Evolutionary conservation across 2,888 invertebrate genomes (phyloP), one percentile per base, ranked within the genome.

Genomic region (Dione juno): DNA sequence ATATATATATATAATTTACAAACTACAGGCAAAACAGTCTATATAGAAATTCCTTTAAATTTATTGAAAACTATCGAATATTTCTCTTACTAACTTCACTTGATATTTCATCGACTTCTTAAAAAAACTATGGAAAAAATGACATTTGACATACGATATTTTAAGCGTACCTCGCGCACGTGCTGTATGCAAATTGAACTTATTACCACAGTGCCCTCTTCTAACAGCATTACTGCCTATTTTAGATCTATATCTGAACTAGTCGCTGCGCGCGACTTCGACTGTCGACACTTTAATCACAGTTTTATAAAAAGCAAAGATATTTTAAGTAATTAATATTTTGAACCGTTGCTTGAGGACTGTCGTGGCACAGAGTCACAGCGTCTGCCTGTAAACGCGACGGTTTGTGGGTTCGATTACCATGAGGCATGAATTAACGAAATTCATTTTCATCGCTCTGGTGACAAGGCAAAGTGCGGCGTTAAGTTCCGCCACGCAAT

Each of bases 121-220:
- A 43, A 41, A 59, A 67, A 61, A 67, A 35, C 40, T 40, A 50
- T 50, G n/a, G 21, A 14, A 59, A 71, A 54, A 45, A 28, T 40
- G 57, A 58, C 58, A 35, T 40, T 53, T 66, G 66, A 66, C 57
- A 37, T 69, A 66, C 63, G 66, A 61, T 66, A 57, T 74, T 75
- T 69, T 69, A 69, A 73, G 74, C 70, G 66, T 37, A 53, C 69
- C 71, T 57, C 71, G 71, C 76, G 86, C 80, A 84, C 87, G 87
- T 87, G 87, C 82, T 80, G 74, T 76, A 76, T 74, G 79, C 80
- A 87, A 87, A 87, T 87, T 87, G 86, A 78, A 85, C 87, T 84
- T 85, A 87, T 87, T 74, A 72, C 65, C 48, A 16, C 13, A 50
- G 7, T 16, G 28, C 16, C 52, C 16, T 52, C 67, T 35, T 41